A percentile compares a stretch with the other conserved stretches of the same genome.
Conservation (phyloP, 2,888 invertebrate species). For the Erannis defoliaria region DNA sequence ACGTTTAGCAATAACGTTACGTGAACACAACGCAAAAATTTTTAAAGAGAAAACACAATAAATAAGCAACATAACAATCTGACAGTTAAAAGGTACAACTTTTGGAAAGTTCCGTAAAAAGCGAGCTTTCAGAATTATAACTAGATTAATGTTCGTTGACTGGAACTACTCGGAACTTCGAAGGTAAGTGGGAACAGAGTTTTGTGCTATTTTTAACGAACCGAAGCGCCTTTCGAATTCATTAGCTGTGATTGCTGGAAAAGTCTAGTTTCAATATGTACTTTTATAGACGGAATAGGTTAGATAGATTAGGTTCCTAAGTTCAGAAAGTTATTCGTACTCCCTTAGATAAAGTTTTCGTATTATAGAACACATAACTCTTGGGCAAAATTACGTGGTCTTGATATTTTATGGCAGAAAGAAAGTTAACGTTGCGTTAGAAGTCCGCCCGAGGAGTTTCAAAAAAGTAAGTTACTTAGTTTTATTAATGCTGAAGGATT, state of each 20-base stretch:
- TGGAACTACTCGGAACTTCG: slow-evolving; percentile 77
- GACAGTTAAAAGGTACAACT: slow-evolving; percentile 61
- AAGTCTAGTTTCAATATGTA: slow-evolving; percentile 68
- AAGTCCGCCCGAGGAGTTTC: slow-evolving; percentile 10
- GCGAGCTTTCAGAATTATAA: slow-evolving; percentile 69
- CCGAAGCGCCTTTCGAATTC: slow-evolving; percentile 78
- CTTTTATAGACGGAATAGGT: slow-evolving; percentile 43
- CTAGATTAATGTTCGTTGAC: slow-evolving; percentile 82
- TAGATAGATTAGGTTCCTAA: slow-evolving; percentile 13
- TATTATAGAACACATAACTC: slow-evolving; percentile 39
- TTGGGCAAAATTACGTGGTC: slow-evolving; percentile 22
- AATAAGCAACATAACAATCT: slow-evolving; percentile 60
- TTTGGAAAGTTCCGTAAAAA: slow-evolving; percentile 65
- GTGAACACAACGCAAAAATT: slow-evolving; percentile 52
- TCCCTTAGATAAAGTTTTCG: slow-evolving; percentile 36
- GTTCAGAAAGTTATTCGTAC: slow-evolving; percentile 42
- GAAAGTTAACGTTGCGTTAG: slow-evolving; percentile 19
- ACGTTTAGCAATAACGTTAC: slow-evolving; percentile 52
- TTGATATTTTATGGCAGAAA: slow-evolving; percentile 26
- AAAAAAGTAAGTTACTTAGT: slow-evolving; percentile 17
- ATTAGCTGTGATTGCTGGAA: slow-evolving; percentile 74
- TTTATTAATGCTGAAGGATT: slow-evolving; percentile 16
- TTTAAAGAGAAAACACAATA: slow-evolving; percentile 57
- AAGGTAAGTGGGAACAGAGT: slow-evolving; percentile 69
- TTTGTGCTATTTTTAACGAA: slow-evolving; percentile 82